These are phyloP conservation scores for Vireo altiloquus DNA, from an alignment of 2,113 vertebrate species.

Conservation along the genomic window DNA sequence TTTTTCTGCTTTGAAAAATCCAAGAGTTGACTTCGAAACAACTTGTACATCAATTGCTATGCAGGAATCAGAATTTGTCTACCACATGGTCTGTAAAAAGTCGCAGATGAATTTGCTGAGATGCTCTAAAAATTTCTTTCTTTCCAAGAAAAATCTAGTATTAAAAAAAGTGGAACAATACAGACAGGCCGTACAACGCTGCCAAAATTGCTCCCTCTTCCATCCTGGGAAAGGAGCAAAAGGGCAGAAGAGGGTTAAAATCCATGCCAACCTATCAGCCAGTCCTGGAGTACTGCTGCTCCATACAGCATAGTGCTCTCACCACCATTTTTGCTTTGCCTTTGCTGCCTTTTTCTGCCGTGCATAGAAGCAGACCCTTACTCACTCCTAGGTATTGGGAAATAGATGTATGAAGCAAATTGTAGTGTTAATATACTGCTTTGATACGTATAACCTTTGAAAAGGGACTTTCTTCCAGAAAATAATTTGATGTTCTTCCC, in stretches of 20 bases:
- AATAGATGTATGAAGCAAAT: not conserved
- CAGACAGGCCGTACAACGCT: not conserved
- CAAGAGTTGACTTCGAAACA: not conserved
- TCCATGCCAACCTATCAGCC: not conserved
- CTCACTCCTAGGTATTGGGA: not conserved
- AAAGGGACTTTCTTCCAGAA: not conserved
- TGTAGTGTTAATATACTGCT: not conserved
- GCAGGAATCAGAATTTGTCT: not conserved
- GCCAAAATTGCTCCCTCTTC: not conserved
- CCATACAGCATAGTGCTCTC: not conserved
- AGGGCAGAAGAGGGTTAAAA: not conserved
- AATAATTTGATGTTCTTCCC: not conserved
- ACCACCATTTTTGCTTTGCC: not conserved
- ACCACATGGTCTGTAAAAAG: not conserved
- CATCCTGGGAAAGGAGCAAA: not conserved
- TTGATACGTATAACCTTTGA: not conserved
- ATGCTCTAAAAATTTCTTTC: not conserved
- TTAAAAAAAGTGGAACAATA: not conserved
- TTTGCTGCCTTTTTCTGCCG: not conserved
- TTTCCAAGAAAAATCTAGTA: not conserved
- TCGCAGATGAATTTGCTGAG: not conserved
- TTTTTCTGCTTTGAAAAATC: conserved; percentile 3
- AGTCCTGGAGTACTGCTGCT: not conserved
- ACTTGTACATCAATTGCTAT: not conserved
- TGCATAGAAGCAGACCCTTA: not conserved